Base-by-base conservation (phyloP, 2,797 vertebrate species). In the Enteromius unitaeniatus region DNA sequence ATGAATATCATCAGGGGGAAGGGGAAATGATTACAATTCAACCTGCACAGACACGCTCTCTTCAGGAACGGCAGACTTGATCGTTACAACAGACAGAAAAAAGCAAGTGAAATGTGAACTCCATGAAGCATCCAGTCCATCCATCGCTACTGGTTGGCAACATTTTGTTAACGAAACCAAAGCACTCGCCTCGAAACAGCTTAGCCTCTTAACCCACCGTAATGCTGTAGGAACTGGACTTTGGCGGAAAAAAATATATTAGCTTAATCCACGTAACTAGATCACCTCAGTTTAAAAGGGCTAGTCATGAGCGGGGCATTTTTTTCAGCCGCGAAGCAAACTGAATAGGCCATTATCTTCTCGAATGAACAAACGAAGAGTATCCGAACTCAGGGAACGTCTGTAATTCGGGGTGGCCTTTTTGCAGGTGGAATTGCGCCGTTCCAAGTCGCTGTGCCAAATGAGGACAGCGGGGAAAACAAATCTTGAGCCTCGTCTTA, bases 281-380 rank as follows among this genome's bases (percentile, higher is more conserved):
- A 91, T 89, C 88, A 86, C 84, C 19, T 60, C 31, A 3, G 82
- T 87, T 84, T 87, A 79, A 76, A 78, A 85, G 83, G 70, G 78
- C 86, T 77, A 78, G 89, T 91, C 88, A 85, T 86, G 88, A 92
- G 86, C 84, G 51, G 86, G 89, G 88, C 28, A 51, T 89, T 77
- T 85, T 92, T 92, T 89, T 87, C 91, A 90, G 84, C 85, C 86
- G 82, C 87, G 76, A 79, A 86, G 88, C 81, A 88, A 82, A 86
- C 74, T 88, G 82, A 90, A 85, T 84, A 82, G 85, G 78, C 89
- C 84, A 89, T 91, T 91, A 90, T 92, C 89, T 88, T 84, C 78
- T 90, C 84, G 78, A 86, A 88, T 86, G 84, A 69, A 17, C 65
- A 49, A 68, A 31, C 11, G 47, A 67, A n/a, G 53, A 76, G 28